These are phyloP conservation scores for Naja naja DNA, from an alignment of 2,113 vertebrate genomes.

Conservation along the genomic window DNA sequence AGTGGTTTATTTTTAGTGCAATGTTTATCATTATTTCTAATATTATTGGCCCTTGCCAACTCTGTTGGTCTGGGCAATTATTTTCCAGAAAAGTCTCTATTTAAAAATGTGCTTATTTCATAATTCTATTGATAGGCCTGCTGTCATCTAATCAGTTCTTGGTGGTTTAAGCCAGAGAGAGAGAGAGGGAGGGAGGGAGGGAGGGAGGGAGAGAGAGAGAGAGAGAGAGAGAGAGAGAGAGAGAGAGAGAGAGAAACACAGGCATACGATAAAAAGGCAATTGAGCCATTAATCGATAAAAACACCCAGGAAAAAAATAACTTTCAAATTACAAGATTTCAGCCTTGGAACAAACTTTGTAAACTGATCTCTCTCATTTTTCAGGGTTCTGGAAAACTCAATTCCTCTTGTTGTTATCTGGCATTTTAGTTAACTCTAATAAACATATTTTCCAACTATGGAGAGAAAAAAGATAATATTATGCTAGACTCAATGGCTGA, in stretches of 20 bases:
- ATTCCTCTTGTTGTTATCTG: not conserved
- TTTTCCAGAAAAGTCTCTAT: not conserved
- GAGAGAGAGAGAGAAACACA: not conserved
- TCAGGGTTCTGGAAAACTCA: not conserved
- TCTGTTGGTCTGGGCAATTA: not conserved
- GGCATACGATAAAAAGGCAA: not conserved
- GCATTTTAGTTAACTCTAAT: too few species aligned
- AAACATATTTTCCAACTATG: not conserved
- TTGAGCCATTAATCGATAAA: not conserved
- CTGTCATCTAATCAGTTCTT: not conserved
- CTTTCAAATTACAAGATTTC: not conserved
- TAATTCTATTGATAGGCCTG: not conserved
- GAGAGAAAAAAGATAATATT: not conserved
- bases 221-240: not conserved
- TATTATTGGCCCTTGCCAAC: not conserved
- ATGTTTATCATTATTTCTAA: not conserved
- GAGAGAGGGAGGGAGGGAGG: fast-evolving
- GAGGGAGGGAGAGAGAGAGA: too few species aligned
- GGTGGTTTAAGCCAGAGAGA: not conserved
- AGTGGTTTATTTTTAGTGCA: not conserved
- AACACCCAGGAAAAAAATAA: not conserved
- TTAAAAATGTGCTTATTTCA: not conserved
- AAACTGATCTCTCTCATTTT: not conserved
- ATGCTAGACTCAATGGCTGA: not conserved
- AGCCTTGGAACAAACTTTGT: not conserved